A percentile compares a stretch with the other conserved stretches of the same genome.
phyloP scores from a whole-genome alignment of 2,797 vertebrate genomes.

The Euthynnus affinis region DNA sequence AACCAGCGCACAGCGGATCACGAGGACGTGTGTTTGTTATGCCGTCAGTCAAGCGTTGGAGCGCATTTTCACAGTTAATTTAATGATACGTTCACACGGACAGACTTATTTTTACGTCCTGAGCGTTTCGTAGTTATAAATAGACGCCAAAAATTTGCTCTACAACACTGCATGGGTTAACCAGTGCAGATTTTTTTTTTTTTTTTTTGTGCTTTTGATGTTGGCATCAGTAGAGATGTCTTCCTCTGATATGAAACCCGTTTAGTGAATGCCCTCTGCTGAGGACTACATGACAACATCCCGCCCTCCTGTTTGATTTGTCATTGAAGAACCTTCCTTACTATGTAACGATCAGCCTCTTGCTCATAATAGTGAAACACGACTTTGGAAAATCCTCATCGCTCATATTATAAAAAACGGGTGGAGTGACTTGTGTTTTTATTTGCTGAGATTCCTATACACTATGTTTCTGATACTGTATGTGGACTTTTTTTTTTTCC shows the following conservation, averaged over 20 bases:
- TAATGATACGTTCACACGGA: slow-evolving; percentile 15
- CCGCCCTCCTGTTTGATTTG: slow-evolving; percentile 15
- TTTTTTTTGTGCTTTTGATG: slow-evolving; percentile 5
- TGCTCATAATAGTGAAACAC: not conserved
- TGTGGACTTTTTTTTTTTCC: not conserved
- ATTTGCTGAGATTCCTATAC: not conserved
- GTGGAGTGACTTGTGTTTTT: not conserved
- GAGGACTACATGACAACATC: slow-evolving; percentile 12
- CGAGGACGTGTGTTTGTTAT: slow-evolving; percentile 15
- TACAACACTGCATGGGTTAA: not conserved
- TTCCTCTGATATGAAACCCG: slow-evolving; percentile 20
- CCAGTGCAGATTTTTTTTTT: not conserved
- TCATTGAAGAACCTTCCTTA: slow-evolving; percentile 14
- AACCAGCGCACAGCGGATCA: slow-evolving; percentile 28
- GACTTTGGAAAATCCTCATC: not conserved
- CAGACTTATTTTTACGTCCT: slow-evolving; percentile 26
- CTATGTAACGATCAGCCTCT: slow-evolving; percentile 7
- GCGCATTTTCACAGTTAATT: slow-evolving; percentile 47
- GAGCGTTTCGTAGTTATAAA: not conserved
- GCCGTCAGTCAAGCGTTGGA: slow-evolving; percentile 23
- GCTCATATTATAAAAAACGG: not conserved
- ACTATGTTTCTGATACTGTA: not conserved
- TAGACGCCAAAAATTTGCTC: not conserved
- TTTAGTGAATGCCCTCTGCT: slow-evolving; percentile 35
- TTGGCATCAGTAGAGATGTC: slow-evolving; percentile 1